These are phyloP conservation scores for Falco berigora DNA, from an alignment of 2,797 vertebrate genomes.

Conservation along the genomic window DNA sequence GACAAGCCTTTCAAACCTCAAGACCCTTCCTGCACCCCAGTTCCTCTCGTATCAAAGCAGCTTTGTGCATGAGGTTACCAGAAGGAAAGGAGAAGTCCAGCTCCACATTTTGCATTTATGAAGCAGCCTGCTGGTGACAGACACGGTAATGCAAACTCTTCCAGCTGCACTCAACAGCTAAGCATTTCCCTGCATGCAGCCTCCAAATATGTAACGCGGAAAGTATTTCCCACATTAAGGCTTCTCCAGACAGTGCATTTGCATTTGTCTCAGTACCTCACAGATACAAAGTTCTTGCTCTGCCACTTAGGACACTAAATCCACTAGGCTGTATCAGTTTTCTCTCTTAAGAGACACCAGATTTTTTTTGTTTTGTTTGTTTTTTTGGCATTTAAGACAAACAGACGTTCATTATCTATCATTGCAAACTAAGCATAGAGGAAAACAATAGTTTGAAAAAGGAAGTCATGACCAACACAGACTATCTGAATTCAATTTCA, in stretches of 20 bases:
- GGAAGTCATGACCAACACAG: neutral
- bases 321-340: neutral
- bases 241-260: neutral
- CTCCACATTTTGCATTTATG: neutral
- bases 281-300: neutral
- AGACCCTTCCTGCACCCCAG: neutral
- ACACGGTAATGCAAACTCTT: neutral
- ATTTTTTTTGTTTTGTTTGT: neutral
- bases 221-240: neutral
- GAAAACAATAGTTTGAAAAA: neutral
- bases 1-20: neutral
- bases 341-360: neutral
- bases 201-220: neutral
- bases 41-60: neutral
- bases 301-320: neutral
- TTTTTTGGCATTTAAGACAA: neutral
- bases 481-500: neutral
- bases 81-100: neutral
- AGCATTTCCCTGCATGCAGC: neutral
- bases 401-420: neutral
- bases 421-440: neutral
- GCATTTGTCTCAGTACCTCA: neutral
- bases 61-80: neutral
- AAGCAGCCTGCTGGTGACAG: neutral
- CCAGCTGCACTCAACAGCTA: neutral